phyloP scores from a whole-genome alignment of 2,797 vertebrate species.

The Heteromormyrus szaboi region DNA sequence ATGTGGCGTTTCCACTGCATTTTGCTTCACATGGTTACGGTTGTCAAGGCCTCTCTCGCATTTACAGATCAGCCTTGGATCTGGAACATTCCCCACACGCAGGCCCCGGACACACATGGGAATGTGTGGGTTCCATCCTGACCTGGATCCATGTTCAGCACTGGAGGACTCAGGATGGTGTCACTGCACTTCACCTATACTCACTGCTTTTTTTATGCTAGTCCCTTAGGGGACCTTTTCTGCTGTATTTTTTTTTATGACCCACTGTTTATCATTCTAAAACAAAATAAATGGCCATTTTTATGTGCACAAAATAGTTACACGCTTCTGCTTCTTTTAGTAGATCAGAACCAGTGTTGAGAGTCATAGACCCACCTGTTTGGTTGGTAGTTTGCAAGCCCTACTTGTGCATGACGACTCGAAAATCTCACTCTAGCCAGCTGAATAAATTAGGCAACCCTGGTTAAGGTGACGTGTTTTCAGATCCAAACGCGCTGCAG shows the following conservation, averaged over 20 bases:
- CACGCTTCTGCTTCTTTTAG: not conserved
- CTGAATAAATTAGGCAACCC: not conserved
- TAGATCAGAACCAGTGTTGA: not conserved
- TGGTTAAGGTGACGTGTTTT: not conserved
- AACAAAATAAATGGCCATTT: not conserved
- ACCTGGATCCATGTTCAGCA: conserved; percentile 29
- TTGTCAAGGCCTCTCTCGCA: conserved; percentile 26
- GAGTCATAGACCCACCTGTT: not conserved
- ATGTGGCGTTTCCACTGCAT: not conserved
- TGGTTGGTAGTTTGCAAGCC: not conserved
- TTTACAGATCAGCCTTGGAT: conserved; percentile 87
- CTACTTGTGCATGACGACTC: not conserved
- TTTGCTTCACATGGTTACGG: not conserved
- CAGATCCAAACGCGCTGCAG: not conserved
- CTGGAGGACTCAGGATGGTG: not conserved
- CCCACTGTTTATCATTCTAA: not conserved
- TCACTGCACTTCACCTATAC: not conserved
- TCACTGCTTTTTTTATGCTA: conserved; percentile 23
- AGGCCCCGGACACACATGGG: conserved; percentile 85
- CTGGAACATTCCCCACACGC: conserved; percentile 88
- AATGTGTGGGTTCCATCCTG: conserved; percentile 88
- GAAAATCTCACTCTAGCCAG: not conserved
- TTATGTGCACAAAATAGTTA: not conserved
- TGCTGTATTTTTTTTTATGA: not conserved
- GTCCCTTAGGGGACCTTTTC: not conserved